Conservation (phyloP, 2,888 invertebrate genomes). For the Netelia fuscicornis region DNA sequence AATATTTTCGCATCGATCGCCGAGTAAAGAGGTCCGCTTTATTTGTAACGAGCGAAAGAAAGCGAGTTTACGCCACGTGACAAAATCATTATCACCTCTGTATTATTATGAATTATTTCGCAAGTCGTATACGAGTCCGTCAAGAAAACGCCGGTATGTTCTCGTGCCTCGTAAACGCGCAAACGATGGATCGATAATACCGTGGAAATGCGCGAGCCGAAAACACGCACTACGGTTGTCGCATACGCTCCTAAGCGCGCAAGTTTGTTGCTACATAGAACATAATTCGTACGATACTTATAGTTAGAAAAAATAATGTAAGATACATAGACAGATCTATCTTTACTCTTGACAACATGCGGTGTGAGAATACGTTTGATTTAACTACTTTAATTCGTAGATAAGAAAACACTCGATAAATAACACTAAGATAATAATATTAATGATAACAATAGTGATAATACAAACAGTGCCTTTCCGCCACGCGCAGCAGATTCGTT, state of each 20-base stretch:
- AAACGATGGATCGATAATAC: slow-evolving; percentile 59
- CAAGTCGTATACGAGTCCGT: slow-evolving; percentile 1
- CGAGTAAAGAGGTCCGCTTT: background rate
- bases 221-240: slow-evolving; percentile 47
- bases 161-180: slow-evolving; percentile 51
- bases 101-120: slow-evolving; percentile 39
- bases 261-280: slow-evolving; percentile 5
- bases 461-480: slow-evolving; percentile 9
- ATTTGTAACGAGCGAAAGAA: background rate
- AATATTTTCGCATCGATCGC: slow-evolving; percentile 24
- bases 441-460: slow-evolving; percentile 1
- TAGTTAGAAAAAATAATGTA: background rate
- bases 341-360: background rate
- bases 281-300: background rate
- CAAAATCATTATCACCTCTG: slow-evolving; percentile 15
- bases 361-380: background rate
- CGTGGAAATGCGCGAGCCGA: slow-evolving; percentile 62
- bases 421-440: background rate
- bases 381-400: background rate
- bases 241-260: slow-evolving; percentile 38
- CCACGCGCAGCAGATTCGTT: background rate
- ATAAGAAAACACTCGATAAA: background rate
- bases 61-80: background rate
- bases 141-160: slow-evolving; percentile 37
- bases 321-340: background rate